These are phyloP conservation scores for Pseudomugil tenellus DNA, from an alignment of 2,797 vertebrate genomes.

Conservation along the genomic window DNA sequence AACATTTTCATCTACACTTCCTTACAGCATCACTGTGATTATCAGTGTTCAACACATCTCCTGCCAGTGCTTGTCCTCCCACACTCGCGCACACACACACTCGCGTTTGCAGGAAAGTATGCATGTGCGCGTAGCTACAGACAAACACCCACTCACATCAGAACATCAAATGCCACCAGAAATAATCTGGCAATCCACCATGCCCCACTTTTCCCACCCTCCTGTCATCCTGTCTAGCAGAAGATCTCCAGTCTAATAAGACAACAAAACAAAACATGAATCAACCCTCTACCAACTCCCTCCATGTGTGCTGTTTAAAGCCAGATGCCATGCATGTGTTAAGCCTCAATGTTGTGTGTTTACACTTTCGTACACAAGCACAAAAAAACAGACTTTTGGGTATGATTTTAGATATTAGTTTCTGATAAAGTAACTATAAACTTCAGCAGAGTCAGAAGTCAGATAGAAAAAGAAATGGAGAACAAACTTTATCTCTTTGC, in stretches of 20 bases:
- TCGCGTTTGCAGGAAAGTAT: background rate
- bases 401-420: slow-evolving; percentile 3
- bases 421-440: slow-evolving; percentile 1
- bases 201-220: slow-evolving; percentile 68
- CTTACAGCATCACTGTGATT: slow-evolving; percentile 52
- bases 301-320: slow-evolving; percentile 20
- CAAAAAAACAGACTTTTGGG: slow-evolving; percentile 1
- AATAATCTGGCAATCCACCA: slow-evolving; percentile 75
- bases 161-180: slow-evolving; percentile 60
- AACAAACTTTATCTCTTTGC: background rate
- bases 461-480: slow-evolving; percentile 5
- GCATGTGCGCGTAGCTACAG: background rate
- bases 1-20: slow-evolving; percentile 46
- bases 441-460: background rate
- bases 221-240: slow-evolving; percentile 62
- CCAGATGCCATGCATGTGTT: slow-evolving; percentile 14
- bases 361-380: background rate
- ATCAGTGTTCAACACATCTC: slow-evolving; percentile 68
- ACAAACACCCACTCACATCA: slow-evolving; percentile 32
- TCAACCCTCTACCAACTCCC: slow-evolving; percentile 31
- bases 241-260: slow-evolving; percentile 59
- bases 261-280: slow-evolving; percentile 63
- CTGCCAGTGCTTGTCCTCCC: slow-evolving; percentile 69
- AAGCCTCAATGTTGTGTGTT: slow-evolving; percentile 10
- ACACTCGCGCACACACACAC: slow-evolving; percentile 31